Evolutionary conservation across 2,113 vertebrate genomes (phyloP), one percentile per base, ranked within the genome.

Genomic region (Sphaerodactylus townsendi): DNA sequence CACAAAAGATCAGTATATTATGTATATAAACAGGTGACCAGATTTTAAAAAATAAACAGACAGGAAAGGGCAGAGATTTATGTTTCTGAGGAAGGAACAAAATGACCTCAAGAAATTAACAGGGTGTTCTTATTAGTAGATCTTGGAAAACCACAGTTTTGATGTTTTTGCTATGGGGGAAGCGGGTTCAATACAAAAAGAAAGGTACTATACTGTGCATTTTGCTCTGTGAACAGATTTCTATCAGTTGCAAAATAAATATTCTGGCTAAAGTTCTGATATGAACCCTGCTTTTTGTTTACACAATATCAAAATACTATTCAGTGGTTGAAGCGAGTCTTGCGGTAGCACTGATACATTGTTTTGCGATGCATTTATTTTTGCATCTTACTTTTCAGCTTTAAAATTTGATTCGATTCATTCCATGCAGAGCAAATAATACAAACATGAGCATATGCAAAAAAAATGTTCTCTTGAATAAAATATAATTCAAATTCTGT

Each of bases 81-180:
- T 77, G 37, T 17, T 30, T 37, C 30, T n/a, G 39, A 79, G 46
- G 21, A 33, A 17, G 25, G 48, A 10, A 13, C 19, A 69, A 59
- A 76, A 71, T 87, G 73, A 85, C 82, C 79, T 86, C 1, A 0
- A 83, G 80, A 77, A 0, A 0, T 72, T 33, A 28, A 79, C 11
- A 69, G 72, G 64, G 33, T 56, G 82, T 90, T 90, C n/a, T 85
- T 86, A 89, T 76, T 39, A 11, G 70, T 13, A 84, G 79, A 59
- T 76, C 82, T 88, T 75, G 77, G 79, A 56, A 21, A 71, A 30
- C 35, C 1, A 0, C 10, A 35, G 59, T 33, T 59, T 71, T 59
- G 4, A 53, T 77, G 85, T n/a, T 1, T 77, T 41, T 81, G 70
- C 77, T 75, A 74, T 87, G 86, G 89, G 79, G 85, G 86, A 65